These are phyloP conservation scores for Lordiphosa stackelbergi DNA, from an alignment of 1,140 invertebrate species.

Conservation along the genomic window DNA sequence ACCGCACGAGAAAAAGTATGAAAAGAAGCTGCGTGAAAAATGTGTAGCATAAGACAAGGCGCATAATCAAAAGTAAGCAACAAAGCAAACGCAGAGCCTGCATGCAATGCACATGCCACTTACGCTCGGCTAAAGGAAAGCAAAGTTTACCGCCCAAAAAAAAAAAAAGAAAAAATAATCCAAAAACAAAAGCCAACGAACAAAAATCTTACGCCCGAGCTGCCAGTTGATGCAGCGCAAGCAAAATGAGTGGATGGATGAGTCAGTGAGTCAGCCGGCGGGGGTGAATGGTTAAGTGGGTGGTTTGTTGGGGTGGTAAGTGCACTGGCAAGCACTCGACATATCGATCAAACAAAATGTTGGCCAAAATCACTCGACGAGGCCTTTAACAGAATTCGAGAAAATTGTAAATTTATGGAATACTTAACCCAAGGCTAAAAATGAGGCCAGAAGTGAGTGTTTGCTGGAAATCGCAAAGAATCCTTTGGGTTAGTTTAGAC, in stretches of 20 bases:
- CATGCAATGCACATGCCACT: slow-evolving; percentile 43
- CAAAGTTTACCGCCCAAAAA: background rate
- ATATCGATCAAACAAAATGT: slow-evolving; percentile 47
- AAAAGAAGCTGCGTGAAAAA: slow-evolving; percentile 57
- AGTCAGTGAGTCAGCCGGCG: slow-evolving; percentile 12
- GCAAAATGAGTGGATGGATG: slow-evolving; percentile 9
- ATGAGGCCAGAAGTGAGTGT: too few relatives aligned
- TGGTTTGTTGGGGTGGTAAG: background rate
- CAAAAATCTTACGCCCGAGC: slow-evolving; percentile 47
- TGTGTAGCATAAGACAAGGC: slow-evolving; percentile 72
- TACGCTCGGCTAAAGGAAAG: slow-evolving; percentile 11
- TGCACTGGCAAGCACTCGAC: slow-evolving; percentile 31
- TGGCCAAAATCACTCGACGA: slow-evolving; percentile 18
- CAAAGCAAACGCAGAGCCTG: slow-evolving; percentile 5
- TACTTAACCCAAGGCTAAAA: too few relatives aligned
- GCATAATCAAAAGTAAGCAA: slow-evolving; percentile 71
- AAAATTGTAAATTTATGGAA: slow-evolving; percentile 7
- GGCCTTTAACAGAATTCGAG: slow-evolving; percentile 23
- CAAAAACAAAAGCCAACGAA: slow-evolving; percentile 41
- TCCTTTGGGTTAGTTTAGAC: too few relatives aligned
- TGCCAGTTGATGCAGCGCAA: slow-evolving; percentile 54
- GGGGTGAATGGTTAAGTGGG: slow-evolving; percentile 2
- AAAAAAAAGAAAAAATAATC: background rate
- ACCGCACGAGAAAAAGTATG: slow-evolving; percentile 25
- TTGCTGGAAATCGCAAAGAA: too few relatives aligned